Base-by-base conservation (phyloP, 2,113 vertebrate genomes). In the Donacobius atricapilla region DNA sequence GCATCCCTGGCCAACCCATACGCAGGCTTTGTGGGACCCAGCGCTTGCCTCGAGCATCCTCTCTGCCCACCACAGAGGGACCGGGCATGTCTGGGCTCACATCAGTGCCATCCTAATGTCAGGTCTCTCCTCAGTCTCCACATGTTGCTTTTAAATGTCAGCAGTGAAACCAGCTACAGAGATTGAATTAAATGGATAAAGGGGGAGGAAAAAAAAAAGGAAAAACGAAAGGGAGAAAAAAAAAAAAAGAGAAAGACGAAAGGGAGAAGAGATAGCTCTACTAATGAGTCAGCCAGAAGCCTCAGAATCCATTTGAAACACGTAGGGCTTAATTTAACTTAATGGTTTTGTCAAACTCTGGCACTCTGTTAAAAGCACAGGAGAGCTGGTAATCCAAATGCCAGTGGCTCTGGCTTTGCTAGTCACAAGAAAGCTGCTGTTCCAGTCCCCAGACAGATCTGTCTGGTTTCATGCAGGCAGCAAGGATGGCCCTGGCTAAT, bases 301-400 rank as follows among this genome's bases (percentile, higher is more conserved):
- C 92, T 90, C 61, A 8, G 15, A 89, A 90, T 92, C 77, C 83
- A 94, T 94, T 90, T 94, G 71, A 93, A 96, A 95, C 45, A 53
- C 4, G 7, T n/a, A 95, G 81, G 83, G 80, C 86, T 97, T 95
- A 88, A 97, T 97, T 95, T 93, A 91, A 94, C 94, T 93, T 95
- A 96, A 97, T 97, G 93, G 94, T 95, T 95, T 96, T 95, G 96
- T 96, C 95, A 97, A 96, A 96, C 94, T 91, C 15, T 83, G 91
- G 93, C 85, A 83, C 89, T 91, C 94, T 66, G 79, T 96, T 97
- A 93, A 95, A 94, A 96, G 92, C 86, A 86, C 80, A 61, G 83
- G 92, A 92, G 94, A 95, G 79, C 83, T 96, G 88, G 95, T 93
- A 94, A 96, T 93, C 94, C 88, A 88, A 90, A 92, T 44, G 88